Percentiles rank a stretch among this genome's conserved stretches.
Evolutionary conservation across 1,140 invertebrate species (phyloP).

Genomic region (Tigriopus japonicus): DNA sequence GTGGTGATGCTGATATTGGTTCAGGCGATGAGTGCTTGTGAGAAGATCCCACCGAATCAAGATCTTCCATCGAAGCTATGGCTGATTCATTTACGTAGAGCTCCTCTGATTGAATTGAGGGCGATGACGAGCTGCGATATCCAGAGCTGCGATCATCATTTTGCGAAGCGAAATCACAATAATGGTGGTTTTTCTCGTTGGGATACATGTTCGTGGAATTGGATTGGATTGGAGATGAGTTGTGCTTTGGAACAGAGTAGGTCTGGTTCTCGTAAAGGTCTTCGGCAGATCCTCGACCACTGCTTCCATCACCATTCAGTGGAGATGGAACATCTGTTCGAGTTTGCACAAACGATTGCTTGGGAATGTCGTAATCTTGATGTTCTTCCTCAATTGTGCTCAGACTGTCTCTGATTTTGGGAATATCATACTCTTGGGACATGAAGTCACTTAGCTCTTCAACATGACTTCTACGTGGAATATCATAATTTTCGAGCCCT

Average conservation of each 20-base stretch:
- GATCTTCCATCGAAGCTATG: background rate
- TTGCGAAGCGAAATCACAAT: background rate
- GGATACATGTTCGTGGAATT: background rate
- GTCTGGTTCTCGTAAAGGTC: slow-evolving; percentile 5
- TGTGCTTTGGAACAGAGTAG: background rate
- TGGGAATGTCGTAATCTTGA: slow-evolving; percentile 7
- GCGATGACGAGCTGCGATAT: slow-evolving; percentile 4
- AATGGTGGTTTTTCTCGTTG: background rate
- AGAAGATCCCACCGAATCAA: background rate
- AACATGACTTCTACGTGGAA: background rate
- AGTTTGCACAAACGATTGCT: background rate
- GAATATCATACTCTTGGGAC: background rate
- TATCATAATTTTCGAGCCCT: background rate
- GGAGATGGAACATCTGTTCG: background rate
- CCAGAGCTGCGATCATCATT: background rate
- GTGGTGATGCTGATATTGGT: background rate
- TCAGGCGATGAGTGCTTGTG: background rate
- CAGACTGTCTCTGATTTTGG: background rate
- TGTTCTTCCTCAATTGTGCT: slow-evolving; percentile 1
- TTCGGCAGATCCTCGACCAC: background rate
- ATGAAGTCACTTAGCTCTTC: background rate
- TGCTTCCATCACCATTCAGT: background rate
- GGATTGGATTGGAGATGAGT: background rate
- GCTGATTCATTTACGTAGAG: slow-evolving; percentile 5
- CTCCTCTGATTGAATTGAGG: slow-evolving; percentile 11